Percentiles rank a stretch among this genome's conserved stretches.
These are phyloP conservation scores for Micromys minutus DNA, from an alignment of 2,113 vertebrate genomes.

Conservation along the genomic window DNA sequence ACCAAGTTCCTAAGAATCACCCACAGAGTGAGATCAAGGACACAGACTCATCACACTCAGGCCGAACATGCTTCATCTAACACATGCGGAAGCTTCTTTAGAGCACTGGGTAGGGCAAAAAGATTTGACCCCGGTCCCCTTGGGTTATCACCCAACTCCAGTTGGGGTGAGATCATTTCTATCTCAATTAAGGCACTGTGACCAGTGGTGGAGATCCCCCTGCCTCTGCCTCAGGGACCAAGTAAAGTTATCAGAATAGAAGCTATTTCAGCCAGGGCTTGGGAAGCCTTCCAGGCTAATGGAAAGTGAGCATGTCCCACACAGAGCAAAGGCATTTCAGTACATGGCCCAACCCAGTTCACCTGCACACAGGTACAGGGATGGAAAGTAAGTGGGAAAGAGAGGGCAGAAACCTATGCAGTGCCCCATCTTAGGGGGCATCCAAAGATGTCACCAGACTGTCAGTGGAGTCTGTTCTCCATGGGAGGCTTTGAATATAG, in stretches of 20 bases:
- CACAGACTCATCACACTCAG: rapidly evolving
- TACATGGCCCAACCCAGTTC: rapidly evolving
- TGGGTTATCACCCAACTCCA: background rate
- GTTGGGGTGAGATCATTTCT: background rate
- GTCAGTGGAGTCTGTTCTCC: background rate
- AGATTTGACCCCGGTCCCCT: background rate
- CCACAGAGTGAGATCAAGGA: background rate
- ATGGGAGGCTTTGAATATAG: background rate
- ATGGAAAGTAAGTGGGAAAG: background rate
- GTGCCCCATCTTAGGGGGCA: background rate
- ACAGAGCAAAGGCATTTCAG: background rate
- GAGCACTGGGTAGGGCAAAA: background rate
- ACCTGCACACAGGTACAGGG: background rate
- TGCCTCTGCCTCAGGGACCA: background rate
- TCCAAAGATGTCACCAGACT: background rate
- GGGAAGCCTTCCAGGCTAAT: background rate
- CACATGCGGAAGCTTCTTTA: background rate
- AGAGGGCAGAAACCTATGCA: background rate
- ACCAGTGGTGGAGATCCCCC: background rate
- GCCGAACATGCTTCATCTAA: rapidly evolving
- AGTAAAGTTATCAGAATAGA: background rate
- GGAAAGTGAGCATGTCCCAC: background rate
- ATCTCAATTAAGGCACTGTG: background rate
- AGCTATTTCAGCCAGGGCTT: background rate
- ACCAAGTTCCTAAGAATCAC: background rate